Conservation (phyloP, 2,797 vertebrate genomes). For the Chaunax sp. region DNA sequence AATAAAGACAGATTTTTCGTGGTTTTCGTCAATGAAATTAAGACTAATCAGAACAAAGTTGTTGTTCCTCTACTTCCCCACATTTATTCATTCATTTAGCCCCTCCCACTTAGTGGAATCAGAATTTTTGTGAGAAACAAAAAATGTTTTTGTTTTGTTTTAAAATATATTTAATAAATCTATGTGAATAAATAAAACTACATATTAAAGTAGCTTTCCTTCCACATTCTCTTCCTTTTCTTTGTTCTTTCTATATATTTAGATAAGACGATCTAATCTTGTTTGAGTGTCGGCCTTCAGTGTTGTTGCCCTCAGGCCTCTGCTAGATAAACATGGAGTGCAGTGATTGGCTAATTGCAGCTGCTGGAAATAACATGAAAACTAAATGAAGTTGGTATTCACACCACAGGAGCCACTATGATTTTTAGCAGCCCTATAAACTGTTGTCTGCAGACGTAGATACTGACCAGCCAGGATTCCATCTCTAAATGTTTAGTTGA, state of each 20-base stretch:
- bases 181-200: too few relatives aligned
- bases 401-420: constrained; percentile 26
- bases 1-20: too few relatives aligned
- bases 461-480: constrained; percentile 17
- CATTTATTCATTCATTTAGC: too few relatives aligned
- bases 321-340: constrained; percentile 5
- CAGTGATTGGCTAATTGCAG: constrained; percentile 18
- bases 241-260: background rate
- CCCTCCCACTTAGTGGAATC: too few relatives aligned
- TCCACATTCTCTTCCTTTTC: background rate
- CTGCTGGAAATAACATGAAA: constrained; percentile 24
- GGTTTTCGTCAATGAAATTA: too few relatives aligned
- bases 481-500: constrained; percentile 38
- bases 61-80: too few relatives aligned
- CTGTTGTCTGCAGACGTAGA: background rate
- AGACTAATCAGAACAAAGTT: too few relatives aligned
- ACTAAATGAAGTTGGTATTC: constrained; percentile 21
- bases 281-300: background rate
- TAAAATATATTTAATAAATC: too few relatives aligned
- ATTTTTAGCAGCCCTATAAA: constrained; percentile 1
- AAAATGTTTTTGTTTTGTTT: too few relatives aligned
- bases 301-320: constrained; percentile 4
- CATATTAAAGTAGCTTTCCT: too few relatives aligned
- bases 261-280: background rate
- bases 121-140: too few relatives aligned